phyloP scores from a whole-genome alignment of 1,140 invertebrate genomes.

The Eurosta solidaginis region DNA sequence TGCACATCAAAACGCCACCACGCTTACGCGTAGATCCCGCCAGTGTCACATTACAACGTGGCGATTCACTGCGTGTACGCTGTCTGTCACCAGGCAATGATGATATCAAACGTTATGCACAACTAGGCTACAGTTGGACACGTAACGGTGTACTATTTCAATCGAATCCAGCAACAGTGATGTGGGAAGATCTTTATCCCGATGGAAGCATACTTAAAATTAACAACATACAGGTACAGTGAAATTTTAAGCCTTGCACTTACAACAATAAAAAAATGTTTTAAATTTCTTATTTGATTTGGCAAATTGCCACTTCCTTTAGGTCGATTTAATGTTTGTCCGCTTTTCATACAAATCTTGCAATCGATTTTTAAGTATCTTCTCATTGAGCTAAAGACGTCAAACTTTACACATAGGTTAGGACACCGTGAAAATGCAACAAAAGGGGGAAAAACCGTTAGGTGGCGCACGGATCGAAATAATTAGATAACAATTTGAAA shows the following conservation, averaged over 20 bases:
- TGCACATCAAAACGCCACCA: constrained; percentile 71
- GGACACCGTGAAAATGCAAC: too few relatives aligned
- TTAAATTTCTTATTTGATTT: too few relatives aligned
- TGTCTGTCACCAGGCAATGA: constrained; percentile 68
- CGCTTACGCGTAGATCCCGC: constrained; percentile 73
- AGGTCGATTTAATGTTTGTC: too few relatives aligned
- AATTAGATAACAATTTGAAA: too few relatives aligned
- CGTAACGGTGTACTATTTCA: constrained; percentile 74
- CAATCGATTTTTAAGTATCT: too few relatives aligned
- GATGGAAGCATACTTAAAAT: constrained; percentile 79
- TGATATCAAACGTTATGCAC: constrained; percentile 62
- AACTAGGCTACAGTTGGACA: constrained; percentile 80
- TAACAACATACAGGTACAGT: constrained; percentile 70
- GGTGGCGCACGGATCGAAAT: too few relatives aligned
- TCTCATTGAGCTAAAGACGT: too few relatives aligned
- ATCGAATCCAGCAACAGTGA: constrained; percentile 70
- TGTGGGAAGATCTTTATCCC: constrained; percentile 80
- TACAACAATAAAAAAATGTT: too few relatives aligned
- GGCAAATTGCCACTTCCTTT: too few relatives aligned
- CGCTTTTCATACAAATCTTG: too few relatives aligned
- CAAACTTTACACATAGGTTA: too few relatives aligned
- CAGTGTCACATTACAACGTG: constrained; percentile 68
- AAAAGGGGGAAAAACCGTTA: too few relatives aligned
- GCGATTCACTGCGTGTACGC: constrained; percentile 69
- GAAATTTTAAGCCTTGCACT: background rate